These are phyloP conservation scores for Delphinapterus leucas DNA, from an alignment of 2,113 vertebrate genomes.

Conservation along the genomic window DNA sequence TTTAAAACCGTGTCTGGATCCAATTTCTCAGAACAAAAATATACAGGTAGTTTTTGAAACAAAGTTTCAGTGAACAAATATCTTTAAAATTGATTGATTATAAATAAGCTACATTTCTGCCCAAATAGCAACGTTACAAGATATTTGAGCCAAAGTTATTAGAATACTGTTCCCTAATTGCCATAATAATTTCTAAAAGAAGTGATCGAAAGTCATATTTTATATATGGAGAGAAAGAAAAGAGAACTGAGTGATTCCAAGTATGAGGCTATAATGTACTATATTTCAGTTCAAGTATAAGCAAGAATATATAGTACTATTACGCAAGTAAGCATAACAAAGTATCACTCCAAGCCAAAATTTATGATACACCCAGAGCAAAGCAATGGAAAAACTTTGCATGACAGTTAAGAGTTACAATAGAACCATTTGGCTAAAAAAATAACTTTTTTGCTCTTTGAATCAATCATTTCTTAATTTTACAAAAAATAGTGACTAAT, in stretches of 20 bases:
- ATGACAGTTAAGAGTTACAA: background rate
- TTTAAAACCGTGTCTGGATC: background rate
- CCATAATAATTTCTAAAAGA: background rate
- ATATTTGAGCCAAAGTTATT: background rate
- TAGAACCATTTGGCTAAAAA: background rate
- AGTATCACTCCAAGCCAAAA: background rate
- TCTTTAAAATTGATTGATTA: background rate
- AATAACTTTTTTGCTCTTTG: background rate
- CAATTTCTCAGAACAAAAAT: slow-evolving; percentile 22
- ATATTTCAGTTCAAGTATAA: background rate
- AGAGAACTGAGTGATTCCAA: background rate
- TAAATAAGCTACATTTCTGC: background rate
- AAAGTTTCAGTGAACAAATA: background rate
- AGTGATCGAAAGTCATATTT: background rate
- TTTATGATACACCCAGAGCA: background rate
- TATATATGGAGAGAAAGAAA: background rate
- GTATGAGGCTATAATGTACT: background rate
- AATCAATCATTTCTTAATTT: background rate
- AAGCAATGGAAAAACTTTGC: background rate
- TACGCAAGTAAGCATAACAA: background rate
- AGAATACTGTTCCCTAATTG: background rate
- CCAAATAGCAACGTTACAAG: background rate
- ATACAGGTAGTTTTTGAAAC: background rate
- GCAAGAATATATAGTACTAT: background rate
- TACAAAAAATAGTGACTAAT: background rate